Percentiles rank a stretch among this genome's conserved stretches.
Conservation (phyloP, 2,888 invertebrate genomes). For the Altica lythri region DNA sequence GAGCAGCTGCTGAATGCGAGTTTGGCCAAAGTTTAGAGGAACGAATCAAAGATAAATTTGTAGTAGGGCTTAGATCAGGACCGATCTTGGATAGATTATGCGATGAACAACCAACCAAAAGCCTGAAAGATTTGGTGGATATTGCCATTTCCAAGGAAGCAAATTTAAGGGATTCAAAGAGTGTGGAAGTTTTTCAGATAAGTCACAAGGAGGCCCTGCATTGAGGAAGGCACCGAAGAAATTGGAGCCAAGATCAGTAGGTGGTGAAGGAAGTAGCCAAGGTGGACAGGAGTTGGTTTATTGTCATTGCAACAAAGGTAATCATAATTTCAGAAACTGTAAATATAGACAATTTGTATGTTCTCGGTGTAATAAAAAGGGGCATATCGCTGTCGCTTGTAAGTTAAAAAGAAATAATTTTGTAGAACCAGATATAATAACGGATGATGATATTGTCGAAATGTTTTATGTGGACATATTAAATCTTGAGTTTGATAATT, state of each 20-base stretch:
- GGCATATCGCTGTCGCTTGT: slow-evolving; percentile 11
- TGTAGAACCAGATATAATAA: not conserved
- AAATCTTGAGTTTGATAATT: no score
- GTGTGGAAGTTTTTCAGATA: slow-evolving; percentile 12
- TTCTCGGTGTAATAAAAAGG: slow-evolving; percentile 16
- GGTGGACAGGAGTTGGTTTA: no score
- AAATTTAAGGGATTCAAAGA: slow-evolving; percentile 5
- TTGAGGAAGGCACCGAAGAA: not conserved
- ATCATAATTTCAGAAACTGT: slow-evolving; percentile 6
- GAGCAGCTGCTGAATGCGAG: slow-evolving; percentile 34
- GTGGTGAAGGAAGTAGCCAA: no score
- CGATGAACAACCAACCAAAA: slow-evolving; percentile 6
- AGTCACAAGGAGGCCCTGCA: no score
- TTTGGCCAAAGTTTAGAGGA: slow-evolving; percentile 26
- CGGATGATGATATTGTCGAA: not conserved
- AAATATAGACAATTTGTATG: slow-evolving; percentile 15
- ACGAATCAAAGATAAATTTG: slow-evolving; percentile 20
- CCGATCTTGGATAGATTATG: slow-evolving; percentile 21
- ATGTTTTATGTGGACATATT: not conserved
- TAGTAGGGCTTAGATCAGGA: slow-evolving; percentile 19
- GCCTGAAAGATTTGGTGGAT: slow-evolving; percentile 12
- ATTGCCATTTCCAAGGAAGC: slow-evolving; percentile 16
- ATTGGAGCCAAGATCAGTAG: not conserved
- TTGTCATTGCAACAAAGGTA: slow-evolving; percentile 9
- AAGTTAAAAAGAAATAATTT: slow-evolving; percentile 9